phyloP scores from a whole-genome alignment of 2,113 vertebrate genomes.

The Platysteira castanea region DNA sequence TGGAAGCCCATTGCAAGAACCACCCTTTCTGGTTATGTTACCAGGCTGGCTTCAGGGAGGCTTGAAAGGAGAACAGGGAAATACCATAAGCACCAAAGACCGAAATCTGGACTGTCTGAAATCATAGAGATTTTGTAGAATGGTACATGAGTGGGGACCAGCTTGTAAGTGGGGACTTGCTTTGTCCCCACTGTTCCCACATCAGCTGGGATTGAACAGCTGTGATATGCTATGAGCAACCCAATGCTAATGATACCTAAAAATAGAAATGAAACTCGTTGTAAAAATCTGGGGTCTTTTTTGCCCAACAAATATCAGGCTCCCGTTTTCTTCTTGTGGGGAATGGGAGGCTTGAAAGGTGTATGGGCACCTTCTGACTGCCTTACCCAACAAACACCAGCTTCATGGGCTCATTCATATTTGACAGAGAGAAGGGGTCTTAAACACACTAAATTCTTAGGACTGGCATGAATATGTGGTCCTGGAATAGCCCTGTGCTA shows the following conservation, averaged over 20 bases:
- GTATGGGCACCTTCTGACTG: not conserved
- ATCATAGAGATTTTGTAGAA: not conserved
- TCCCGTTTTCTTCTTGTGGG: not conserved
- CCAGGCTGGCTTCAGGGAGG: not conserved
- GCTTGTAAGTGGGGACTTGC: not conserved
- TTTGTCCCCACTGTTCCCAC: not conserved
- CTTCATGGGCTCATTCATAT: not conserved
- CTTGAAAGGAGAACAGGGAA: not conserved
- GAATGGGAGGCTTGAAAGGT: not conserved
- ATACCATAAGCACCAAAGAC: not conserved
- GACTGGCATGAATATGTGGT: not conserved
- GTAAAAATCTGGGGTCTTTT: not conserved
- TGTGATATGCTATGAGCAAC: not conserved
- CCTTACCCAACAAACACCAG: not conserved
- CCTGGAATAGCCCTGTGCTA: not conserved
- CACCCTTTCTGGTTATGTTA: not conserved
- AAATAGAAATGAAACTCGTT: not conserved
- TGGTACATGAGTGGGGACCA: not conserved
- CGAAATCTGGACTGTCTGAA: not conserved
- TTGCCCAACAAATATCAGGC: not conserved
- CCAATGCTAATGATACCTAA: fast-evolving
- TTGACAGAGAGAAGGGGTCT: not conserved
- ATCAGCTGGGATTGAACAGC: not conserved
- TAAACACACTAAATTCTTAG: not conserved
- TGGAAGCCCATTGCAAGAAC: not conserved